Evolutionary conservation across 2,797 vertebrate genomes (phyloP).

Genomic region (Esox lucius): DNA sequence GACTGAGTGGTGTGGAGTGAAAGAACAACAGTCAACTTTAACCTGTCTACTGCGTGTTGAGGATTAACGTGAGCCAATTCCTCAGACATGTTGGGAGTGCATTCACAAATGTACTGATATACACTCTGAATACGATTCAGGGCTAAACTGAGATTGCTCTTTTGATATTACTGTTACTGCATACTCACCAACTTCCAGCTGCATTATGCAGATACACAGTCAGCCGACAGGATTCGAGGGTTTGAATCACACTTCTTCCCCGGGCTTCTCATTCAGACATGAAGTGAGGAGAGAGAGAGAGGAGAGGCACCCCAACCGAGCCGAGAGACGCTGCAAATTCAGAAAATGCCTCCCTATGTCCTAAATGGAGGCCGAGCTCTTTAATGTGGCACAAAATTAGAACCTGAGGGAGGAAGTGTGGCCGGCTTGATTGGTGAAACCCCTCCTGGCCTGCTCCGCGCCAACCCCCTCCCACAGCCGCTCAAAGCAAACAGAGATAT

Average conservation of each 20-base stretch:
- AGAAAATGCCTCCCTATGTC: conserved; percentile 82
- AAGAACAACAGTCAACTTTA: conserved; percentile 50
- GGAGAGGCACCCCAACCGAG: conserved; percentile 75
- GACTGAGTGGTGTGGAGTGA: conserved; percentile 53
- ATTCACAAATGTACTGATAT: not conserved
- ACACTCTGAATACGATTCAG: not conserved
- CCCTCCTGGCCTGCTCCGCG: conserved; percentile 28
- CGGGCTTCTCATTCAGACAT: conserved; percentile 75
- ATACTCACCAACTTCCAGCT: conserved; percentile 61
- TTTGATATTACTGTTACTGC: not conserved
- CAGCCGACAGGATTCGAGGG: conserved; percentile 65
- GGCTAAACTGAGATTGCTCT: not conserved
- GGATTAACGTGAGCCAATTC: conserved; percentile 20
- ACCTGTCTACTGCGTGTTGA: conserved; percentile 36
- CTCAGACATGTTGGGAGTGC: conserved; percentile 28
- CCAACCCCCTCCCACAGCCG: conserved; percentile 46
- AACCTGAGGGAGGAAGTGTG: conserved; percentile 80
- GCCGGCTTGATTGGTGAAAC: conserved; percentile 80
- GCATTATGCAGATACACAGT: conserved; percentile 70
- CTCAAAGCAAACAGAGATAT: conserved; percentile 74
- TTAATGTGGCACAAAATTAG: conserved; percentile 88
- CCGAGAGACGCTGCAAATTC: conserved; percentile 80
- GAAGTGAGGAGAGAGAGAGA: conserved; percentile 52
- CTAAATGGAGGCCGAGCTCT: conserved; percentile 81
- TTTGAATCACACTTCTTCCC: conserved; percentile 69